Base-by-base conservation (phyloP, 2,888 invertebrate species). In the Gandaritis pyraliata region DNA sequence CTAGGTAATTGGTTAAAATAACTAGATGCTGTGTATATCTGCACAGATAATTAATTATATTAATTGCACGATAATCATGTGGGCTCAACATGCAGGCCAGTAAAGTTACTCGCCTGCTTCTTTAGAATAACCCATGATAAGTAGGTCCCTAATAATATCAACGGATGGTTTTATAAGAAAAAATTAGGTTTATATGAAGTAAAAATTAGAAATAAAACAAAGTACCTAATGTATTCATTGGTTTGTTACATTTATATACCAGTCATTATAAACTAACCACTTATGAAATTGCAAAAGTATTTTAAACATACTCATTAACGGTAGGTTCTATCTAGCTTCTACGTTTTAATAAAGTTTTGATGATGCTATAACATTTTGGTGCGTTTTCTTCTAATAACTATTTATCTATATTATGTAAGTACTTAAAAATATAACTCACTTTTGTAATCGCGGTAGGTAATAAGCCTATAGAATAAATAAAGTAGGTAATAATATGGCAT, bases 231-330 rank as follows among this genome's bases (percentile, higher is more conserved):
- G 62, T 72, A 70, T 73, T 73, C 69, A 70, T 69, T 69, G 68
- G 65, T 72, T 63, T 72, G 61, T 46, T 41, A 56, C 13, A 15
- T 47, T 15, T 64, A 58, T 64, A 58, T 50, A 56, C 67, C 52
- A 53, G 54, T 60, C 64, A 49, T 53, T 65, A 69, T 65, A 29
- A 38, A 53, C 7, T 13, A 58, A 70, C 64, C 63, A 74, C 68
- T 71, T 64, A 68, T 68, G 67, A 71, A 69, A 71, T 66, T 64
- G 71, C 71, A 69, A 69, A 69, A 71, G 62, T 65, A 69, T 62
- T 66, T 68, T 67, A 64, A 67, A 67, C 55, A 50, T 66, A 70
- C 53, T 63, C 54, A 61, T 61, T 55, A 48, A 62, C 58, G 36
- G 59, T 70, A 66, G 65, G 57, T 52, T 61, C 48, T 59, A 54